Evolutionary conservation across 2,888 invertebrate species (phyloP).

Genomic region (Tenodera sinensis): DNA sequence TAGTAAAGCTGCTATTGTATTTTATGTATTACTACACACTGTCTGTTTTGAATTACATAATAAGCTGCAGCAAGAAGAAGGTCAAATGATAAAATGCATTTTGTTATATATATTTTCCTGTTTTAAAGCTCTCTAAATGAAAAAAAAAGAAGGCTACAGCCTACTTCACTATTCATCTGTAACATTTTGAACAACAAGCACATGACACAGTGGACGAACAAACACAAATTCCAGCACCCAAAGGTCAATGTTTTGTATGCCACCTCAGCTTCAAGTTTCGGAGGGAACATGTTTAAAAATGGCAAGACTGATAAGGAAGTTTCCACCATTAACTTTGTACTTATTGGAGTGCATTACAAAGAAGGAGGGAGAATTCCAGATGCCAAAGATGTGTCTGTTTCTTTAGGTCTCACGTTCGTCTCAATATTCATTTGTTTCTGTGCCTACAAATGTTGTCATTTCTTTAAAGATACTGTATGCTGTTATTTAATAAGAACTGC

Average conservation of each 20-base stretch:
- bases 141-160: neutral
- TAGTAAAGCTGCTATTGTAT: neutral
- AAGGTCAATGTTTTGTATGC: neutral
- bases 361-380: neutral
- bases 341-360: neutral
- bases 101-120: neutral
- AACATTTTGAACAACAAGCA: neutral
- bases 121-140: neutral
- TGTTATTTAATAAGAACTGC: too few relatives aligned
- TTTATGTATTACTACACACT: neutral
- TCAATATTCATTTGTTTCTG: too few relatives aligned
- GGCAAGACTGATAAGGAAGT: conserved; percentile 7
- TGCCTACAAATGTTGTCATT: too few relatives aligned
- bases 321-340: conserved; percentile 10
- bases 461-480: too few relatives aligned
- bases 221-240: neutral
- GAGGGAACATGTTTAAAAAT: conserved; percentile 14
- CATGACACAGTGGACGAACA: neutral
- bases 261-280: conserved; percentile 3
- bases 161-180: neutral
- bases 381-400: neutral
- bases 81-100: neutral
- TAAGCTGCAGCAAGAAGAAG: neutral
- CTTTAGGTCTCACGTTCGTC: neutral
- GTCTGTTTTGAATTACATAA: neutral